Base-by-base conservation (phyloP, 1,140 invertebrate species). In the Solenopsis fugax region DNA sequence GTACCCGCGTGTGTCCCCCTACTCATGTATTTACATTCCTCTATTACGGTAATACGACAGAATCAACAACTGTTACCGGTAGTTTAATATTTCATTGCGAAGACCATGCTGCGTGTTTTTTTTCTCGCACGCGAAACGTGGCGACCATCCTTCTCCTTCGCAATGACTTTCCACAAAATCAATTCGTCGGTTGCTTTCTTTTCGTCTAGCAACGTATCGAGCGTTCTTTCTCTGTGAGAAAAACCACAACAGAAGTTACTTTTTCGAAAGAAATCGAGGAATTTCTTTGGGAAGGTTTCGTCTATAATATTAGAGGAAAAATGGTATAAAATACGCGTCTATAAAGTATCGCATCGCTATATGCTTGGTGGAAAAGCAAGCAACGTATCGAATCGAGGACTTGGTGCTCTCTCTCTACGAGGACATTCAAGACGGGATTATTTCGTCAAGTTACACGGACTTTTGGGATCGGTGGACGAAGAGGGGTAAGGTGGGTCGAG, bases 401-500 rank as follows among this genome's bases (percentile, higher is more conserved):
- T n/a, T n/a, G n/a, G n/a, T n/a, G n/a, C n/a, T 29, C 54, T 18
- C 13, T n/a, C 54, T 34, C 21, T 37, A n/a, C 24, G 73, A 67
- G 37, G 76, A 81, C 76, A 80, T 54, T 29, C 75, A 65, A 80
- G 50, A 86, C 34, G 41, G 34, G 37, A 86, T 81, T 52, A 69
- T 86, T 81, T 86, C 45, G 37, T 86, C 76, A 81, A 67, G 77
- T 84, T 82, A 78, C 82, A 67, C 24, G 60, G 54, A 56, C 62
- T 16, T 71, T 72, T 50, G 5, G 41, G 52, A 29, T 80, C n/a
- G 65, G 24, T 12, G 16, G 58, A 58, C 21, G n/a, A n/a, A 12
- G 13, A 18, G 58, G 62, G 62, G 65, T 67, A 85, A 41, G 80
- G 84, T 69, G 85, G 89, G 86, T 91, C 84, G 89, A 81, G 87